Conservation (phyloP, 2,888 invertebrate genomes). For the Leptarthrus brevirostris region DNA sequence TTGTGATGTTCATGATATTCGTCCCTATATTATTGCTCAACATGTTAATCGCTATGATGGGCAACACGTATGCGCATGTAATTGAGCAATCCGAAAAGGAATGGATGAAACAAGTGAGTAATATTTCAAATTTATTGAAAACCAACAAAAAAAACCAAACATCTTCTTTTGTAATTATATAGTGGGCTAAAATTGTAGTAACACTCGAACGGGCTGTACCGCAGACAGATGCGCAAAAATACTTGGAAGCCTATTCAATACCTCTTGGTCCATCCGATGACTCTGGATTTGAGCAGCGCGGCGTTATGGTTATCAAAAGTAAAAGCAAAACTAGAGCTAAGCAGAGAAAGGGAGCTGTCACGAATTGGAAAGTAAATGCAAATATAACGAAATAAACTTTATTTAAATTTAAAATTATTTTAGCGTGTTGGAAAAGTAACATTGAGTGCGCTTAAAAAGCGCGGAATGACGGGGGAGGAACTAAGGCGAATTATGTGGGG, state of each 20-base stretch:
- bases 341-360: constrained; percentile 93
- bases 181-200: constrained; percentile 99
- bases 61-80: constrained; percentile 97
- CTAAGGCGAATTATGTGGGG: constrained; percentile 92
- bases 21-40: constrained; percentile 96
- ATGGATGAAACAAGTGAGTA: constrained; percentile 89
- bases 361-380: constrained; percentile 91
- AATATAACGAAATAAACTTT: background rate
- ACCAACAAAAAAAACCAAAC: background rate
- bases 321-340: constrained; percentile 96
- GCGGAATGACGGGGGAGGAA: constrained; percentile 88
- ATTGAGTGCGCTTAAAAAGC: constrained; percentile 81
- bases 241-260: constrained; percentile 95
- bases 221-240: constrained; percentile 88
- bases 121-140: background rate
- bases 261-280: constrained; percentile 87
- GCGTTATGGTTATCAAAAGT: constrained; percentile 98
- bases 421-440: constrained; percentile 88
- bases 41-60: constrained; percentile 99
- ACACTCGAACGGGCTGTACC: constrained; percentile 94
- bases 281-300: constrained; percentile 86
- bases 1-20: constrained; percentile 97
- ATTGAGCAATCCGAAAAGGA: constrained; percentile 99
- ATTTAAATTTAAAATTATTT: background rate
- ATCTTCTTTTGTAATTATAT: constrained; percentile 52